Base-by-base conservation (phyloP, 2,888 invertebrate species). In the Pocota personata region DNA sequence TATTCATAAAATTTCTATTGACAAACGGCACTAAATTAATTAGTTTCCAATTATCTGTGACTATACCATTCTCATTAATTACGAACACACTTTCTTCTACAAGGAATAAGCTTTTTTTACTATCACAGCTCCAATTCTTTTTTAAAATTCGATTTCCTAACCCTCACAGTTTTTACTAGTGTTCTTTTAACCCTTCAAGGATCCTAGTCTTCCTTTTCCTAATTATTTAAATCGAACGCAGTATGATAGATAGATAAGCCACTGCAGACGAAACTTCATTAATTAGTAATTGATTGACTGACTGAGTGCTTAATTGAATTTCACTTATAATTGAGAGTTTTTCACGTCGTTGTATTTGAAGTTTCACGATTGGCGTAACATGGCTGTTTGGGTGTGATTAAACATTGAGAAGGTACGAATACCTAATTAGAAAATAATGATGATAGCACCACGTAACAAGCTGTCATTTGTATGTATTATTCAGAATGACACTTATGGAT, bases 251-350 rank as follows among this genome's bases (percentile, higher is more conserved):
- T 5, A 30, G 46, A 48, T 71, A 57, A 58, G 46, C 35, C 21
- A 35, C 14, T 48, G 46, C 60, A 72, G 60, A 60, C 50, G 72
- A 50, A 72, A 60, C 48, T 72, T 60, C 60, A 50, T 60, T 72
- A 72, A 72, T 50, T 72, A 60, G 50, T 72, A 48, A 60, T 60
- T 50, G 60, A 50, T 60, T 72, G 72, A 60, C 37, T 72, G 48
- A 40, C 37, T 72, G 60, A 12, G 14, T 60, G 19, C 30, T 72
- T 60, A 72, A 72, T 72, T 72, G 72, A 27, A 72, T 27, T 72
- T 37, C 50, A 72, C 72, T 48, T 72, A 50, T 37, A 72, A 50
- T 60, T 37, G 60, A 57, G 32, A 27, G 57, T 40, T 69, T 57
- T 37, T 16, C 27, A 60, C 35, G 66, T 48, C 21, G 35, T 19